These are phyloP conservation scores for Drosophila nannoptera DNA, from an alignment of 1,140 invertebrate species.

Conservation along the genomic window DNA sequence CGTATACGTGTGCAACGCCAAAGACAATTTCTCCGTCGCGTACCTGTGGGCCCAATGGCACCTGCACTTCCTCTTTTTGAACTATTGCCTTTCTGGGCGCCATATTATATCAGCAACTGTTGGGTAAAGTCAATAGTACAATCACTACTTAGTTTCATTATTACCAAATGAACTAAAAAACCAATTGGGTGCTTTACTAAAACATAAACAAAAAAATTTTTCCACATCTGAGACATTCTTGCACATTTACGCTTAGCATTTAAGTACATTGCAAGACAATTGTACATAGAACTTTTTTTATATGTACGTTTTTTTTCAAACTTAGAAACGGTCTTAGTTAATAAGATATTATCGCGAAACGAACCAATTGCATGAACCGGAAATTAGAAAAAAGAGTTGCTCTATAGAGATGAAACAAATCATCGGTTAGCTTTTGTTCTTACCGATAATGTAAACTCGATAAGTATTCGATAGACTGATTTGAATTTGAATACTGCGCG, in stretches of 20 bases:
- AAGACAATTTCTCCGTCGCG: conserved; percentile 98
- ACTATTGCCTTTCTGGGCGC: conserved; percentile 98
- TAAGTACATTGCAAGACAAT: background rate
- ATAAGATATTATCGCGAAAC: too few species aligned
- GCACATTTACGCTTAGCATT: conserved; percentile 11
- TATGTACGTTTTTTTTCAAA: conserved; percentile 27
- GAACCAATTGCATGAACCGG: conserved; percentile 75
- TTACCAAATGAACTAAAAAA: conserved; percentile 11
- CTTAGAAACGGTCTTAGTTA: too few species aligned
- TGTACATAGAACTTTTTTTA: background rate
- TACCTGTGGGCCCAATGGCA: conserved; percentile 97
- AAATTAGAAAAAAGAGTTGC: conserved; percentile 73
- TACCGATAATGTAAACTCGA: conserved; percentile 16
- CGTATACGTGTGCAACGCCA: conserved; percentile 99
- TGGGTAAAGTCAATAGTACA: conserved; percentile 5
- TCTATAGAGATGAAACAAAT: conserved; percentile 18
- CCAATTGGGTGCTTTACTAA: conserved; percentile 18
- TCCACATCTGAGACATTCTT: conserved; percentile 20
- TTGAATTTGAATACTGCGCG: conserved; percentile 1
- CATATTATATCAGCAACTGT: conserved; percentile 83
- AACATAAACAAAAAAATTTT: conserved; percentile 51
- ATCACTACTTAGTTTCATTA: conserved; percentile 11
- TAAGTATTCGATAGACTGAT: background rate
- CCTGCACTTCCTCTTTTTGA: conserved; percentile 97
- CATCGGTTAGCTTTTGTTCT: background rate